Evolutionary conservation across 1,140 invertebrate genomes (phyloP).

Genomic region (Sitodiplosis mosellana): DNA sequence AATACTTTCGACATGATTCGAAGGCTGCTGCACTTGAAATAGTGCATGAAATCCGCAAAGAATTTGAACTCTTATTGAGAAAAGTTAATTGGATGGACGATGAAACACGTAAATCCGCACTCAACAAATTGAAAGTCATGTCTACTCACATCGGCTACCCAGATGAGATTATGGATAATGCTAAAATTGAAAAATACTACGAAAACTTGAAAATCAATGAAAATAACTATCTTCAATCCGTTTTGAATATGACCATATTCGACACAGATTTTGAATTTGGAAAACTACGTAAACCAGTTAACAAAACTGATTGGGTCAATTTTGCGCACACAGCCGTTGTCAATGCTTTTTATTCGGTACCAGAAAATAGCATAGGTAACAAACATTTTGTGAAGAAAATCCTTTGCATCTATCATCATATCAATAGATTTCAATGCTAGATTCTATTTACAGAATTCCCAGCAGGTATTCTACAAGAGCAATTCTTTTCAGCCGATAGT

Average conservation of each 20-base stretch:
- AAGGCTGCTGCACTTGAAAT: slow-evolving; percentile 72
- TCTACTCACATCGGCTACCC: slow-evolving; percentile 83
- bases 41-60: slow-evolving; percentile 70
- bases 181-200: slow-evolving; percentile 68
- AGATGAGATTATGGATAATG: slow-evolving; percentile 56
- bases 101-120: slow-evolving; percentile 60
- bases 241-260: slow-evolving; percentile 63
- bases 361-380: slow-evolving; percentile 47
- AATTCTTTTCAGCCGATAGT: slow-evolving; percentile 50
- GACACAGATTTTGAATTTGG: slow-evolving; percentile 63
- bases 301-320: slow-evolving; percentile 82
- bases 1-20: slow-evolving; percentile 63
- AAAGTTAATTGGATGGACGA: slow-evolving; percentile 68
- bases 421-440: not conserved
- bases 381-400: not conserved
- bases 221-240: slow-evolving; percentile 80
- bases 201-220: slow-evolving; percentile 50
- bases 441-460: slow-evolving; percentile 50
- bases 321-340: slow-evolving; percentile 67
- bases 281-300: slow-evolving; percentile 70
- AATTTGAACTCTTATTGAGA: slow-evolving; percentile 53
- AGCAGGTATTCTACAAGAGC: slow-evolving; percentile 84
- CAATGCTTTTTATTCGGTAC: slow-evolving; percentile 96
- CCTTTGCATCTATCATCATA: slow-evolving; percentile 2
- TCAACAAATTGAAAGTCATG: slow-evolving; percentile 75